A percentile compares a stretch with the other conserved stretches of the same genome.
phyloP scores from a whole-genome alignment of 2,113 vertebrate species.

The Hyaena hyaena region DNA sequence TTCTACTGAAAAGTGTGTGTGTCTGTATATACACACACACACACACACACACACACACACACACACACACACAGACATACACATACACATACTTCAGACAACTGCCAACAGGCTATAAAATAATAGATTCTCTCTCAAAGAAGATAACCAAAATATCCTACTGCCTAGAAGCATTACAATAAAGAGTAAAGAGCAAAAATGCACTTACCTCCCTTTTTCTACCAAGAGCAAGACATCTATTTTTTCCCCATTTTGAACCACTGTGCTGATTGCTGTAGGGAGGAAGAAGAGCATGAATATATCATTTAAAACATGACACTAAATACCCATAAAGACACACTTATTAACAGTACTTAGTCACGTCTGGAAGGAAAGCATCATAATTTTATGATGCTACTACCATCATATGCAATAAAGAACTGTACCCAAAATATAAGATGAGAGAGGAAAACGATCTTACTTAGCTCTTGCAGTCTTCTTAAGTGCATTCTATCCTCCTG shows the following conservation, averaged over 20 bases:
- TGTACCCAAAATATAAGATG: not conserved
- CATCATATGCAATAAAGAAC: not conserved
- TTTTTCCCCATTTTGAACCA: constrained; percentile 93
- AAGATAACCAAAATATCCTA: not conserved
- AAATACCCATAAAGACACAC: not conserved
- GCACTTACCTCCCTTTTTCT: constrained; percentile 94
- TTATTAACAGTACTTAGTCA: constrained; percentile 9
- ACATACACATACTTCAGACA: not conserved
- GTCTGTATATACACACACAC: too few relatives aligned
- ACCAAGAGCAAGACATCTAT: constrained; percentile 94
- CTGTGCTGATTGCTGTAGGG: constrained; percentile 90
- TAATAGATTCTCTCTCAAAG: not conserved
- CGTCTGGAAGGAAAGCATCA: not conserved
- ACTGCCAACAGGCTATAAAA: not conserved
- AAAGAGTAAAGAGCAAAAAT: constrained; percentile 15
- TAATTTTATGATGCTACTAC: not conserved
- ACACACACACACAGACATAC: not conserved
- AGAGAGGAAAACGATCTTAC: constrained; percentile 85
- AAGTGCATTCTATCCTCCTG: constrained; percentile 91
- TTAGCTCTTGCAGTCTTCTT: constrained; percentile 95
- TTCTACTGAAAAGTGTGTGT: not conserved
- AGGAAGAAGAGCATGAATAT: constrained; percentile 27
- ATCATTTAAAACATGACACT: not conserved
- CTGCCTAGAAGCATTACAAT: not conserved
- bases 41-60: too few relatives aligned